Evolutionary conservation across 2,797 vertebrate genomes (phyloP), one percentile per base, ranked within the genome.

Genomic region (Orestias chungarensis): DNA sequence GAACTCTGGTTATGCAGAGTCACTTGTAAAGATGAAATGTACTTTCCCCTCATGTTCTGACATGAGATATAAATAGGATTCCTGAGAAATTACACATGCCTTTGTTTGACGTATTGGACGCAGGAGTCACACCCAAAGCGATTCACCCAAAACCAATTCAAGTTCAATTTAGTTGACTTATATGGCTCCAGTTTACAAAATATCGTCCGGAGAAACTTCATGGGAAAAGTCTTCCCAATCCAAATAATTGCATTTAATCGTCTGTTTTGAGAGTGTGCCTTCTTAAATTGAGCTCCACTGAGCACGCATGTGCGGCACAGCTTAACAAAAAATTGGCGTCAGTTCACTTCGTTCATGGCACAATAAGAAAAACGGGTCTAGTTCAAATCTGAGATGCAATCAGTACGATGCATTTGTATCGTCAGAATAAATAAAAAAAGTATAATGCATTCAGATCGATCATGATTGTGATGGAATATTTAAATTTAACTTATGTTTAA

Each of bases 51-150:
- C 6, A 42, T 40, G 29, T 18, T 59, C 38, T 33, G 62, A 68
- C 27, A 44, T 61, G 59, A 72, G 35, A 66, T 81, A 70, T 84
- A 75, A 86, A 84, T 71, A 86, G 78, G 85, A 87, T 89, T 89
- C 88, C 86, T 88, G 78, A 82, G 78, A 80, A 89, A 76, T 87
- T 73, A 83, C 77, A 76, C 31, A 68, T 20, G 35, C 59, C 74
- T 71, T 73, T 83, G 75, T 81, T 80, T 82, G 74, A 78, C 59
- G 70, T 73, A 47, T 10, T 43, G 40, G 55, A 75, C 61, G 71
- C 47, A n/a, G n/a, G 71, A 74, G 2, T 31, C 57, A 47, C 70
- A 35, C 46, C 73, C 46, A n/a, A n/a, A n/a, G n/a, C n/a, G n/a
- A n/a, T n/a, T n/a, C n/a, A n/a, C n/a, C n/a, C n/a, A n/a, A n/a